phyloP scores from a whole-genome alignment of 2,113 vertebrate species.

The Puma concolor region DNA sequence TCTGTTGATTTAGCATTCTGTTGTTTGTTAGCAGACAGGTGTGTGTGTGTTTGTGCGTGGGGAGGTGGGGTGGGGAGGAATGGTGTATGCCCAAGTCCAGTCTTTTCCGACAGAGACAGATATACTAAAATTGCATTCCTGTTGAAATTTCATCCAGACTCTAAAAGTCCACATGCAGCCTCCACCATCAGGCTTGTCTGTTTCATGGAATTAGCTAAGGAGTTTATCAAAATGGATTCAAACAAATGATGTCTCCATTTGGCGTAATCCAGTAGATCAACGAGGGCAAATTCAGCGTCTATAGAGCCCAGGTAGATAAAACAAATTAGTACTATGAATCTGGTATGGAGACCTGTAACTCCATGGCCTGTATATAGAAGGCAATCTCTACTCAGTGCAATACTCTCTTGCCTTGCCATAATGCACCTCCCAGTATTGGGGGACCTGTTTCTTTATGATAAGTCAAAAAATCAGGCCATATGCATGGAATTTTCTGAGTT shows the following conservation, averaged over 20 bases:
- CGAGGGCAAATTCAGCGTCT: background rate
- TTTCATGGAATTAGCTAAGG: background rate
- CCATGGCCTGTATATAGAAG: accelerated
- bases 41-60: background rate
- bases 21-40: background rate
- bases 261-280: too few relatives aligned
- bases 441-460: background rate
- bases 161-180: background rate
- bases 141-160: background rate
- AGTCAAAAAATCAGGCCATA: background rate
- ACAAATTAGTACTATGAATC: accelerated
- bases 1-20: background rate
- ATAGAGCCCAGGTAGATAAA: accelerated
- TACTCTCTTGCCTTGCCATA: accelerated
- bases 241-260: accelerated
- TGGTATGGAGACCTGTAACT: accelerated
- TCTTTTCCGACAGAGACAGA: background rate
- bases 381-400: accelerated
- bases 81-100: background rate
- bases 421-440: accelerated
- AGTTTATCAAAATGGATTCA: background rate
- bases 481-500: background rate
- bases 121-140: background rate
- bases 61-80: background rate
- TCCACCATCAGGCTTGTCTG: background rate